Evolutionary conservation across 2,797 vertebrate species (phyloP).

Genomic region (Tarsius wallacei): DNA sequence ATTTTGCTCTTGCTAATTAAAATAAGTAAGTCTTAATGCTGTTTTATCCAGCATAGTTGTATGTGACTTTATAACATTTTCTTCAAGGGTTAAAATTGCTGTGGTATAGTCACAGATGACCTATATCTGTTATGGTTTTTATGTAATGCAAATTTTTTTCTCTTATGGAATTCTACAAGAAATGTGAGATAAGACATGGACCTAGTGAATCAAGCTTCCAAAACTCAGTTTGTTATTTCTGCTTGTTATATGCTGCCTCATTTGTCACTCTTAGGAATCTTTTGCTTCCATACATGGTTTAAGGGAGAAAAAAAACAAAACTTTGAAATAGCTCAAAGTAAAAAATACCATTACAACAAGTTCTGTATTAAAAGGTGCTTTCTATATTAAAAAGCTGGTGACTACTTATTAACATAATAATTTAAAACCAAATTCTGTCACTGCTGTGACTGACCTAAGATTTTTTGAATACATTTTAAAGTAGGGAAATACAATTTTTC

Average conservation of each 20-base stretch:
- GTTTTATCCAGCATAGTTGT: neutral
- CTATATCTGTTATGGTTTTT: constrained; percentile 16
- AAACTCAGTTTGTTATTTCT: constrained; percentile 40
- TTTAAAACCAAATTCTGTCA: constrained; percentile 38
- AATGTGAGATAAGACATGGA: neutral
- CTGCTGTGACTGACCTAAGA: neutral
- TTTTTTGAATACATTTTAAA: constrained; percentile 59
- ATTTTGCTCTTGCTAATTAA: neutral
- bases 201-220: constrained; percentile 11
- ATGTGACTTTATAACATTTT: neutral
- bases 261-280: constrained; percentile 39
- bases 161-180: neutral
- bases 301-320: neutral
- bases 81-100: constrained; percentile 29
- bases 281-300: neutral
- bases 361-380: constrained; percentile 23
- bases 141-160: neutral
- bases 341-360: constrained; percentile 18
- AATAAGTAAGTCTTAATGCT: constrained; percentile 6
- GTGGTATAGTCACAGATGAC: neutral
- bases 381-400: neutral
- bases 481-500: neutral
- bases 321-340: constrained; percentile 43
- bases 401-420: constrained; percentile 52
- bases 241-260: neutral